Base-by-base conservation (phyloP, 1,140 invertebrate genomes). In the Lysiphlebus fabarum region DNA sequence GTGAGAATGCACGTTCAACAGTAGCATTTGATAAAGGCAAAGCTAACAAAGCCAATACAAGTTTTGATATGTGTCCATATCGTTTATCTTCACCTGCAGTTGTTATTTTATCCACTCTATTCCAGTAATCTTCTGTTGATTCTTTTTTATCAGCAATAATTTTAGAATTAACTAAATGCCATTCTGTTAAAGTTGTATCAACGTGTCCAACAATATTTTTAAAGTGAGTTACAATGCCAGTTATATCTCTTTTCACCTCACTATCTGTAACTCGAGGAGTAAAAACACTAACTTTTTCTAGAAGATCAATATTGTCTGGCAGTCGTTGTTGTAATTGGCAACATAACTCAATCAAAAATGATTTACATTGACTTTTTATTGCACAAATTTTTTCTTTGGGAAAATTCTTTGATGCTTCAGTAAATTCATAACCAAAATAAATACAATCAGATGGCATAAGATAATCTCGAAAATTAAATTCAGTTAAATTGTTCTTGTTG, bases 1-100 rank as follows among this genome's bases (percentile, higher is more conserved):
- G 58, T 11, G 66, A 66, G 44, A 66, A 68, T 12, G 50, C 65
- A 34, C 66, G 50, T 64, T 68, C 62, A 12, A 68, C 64, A 11
- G 58, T 54, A n/a, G 62, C 64, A 33, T 67, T 65, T 38, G 64
- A 65, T 50, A 65, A 56, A 3, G 59, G 60, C 9, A 61, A 43
- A 7, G 11, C 58, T 5, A 67, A 42, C 7, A 67, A 54, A 36
- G 57, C 53, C 33, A 65, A 49, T 7, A 58, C 63, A 9, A 65
- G 47, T 59, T 56, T 42, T 2, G 62, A 61, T 40, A 67, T 65
- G 12, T 59, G 54, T 41, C 53, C 51, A 51, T 58, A 65, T 53
- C 59, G 59, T 41, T 41, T 34, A 26, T 61, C 51, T 17, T 62
- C 62, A 55, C 58, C 62, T 53, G 66, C 57, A 62, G 8, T 14